A percentile compares a stretch with the other conserved stretches of the same genome.
Conservation (phyloP, 2,113 vertebrate species). For the Hippolais icterina region DNA sequence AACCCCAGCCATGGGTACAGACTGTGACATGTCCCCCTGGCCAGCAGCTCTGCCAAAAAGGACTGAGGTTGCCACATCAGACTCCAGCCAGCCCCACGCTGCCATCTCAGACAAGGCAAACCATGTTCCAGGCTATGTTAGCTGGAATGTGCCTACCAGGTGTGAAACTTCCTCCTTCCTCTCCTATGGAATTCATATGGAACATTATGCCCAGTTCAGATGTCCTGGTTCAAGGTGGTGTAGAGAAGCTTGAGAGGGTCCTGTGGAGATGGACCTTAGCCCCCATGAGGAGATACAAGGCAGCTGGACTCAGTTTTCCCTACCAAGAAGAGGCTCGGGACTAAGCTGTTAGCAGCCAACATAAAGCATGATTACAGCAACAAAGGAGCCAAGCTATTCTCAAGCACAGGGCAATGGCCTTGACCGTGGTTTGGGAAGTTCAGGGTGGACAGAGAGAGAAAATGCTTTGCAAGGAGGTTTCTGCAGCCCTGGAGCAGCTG, state of each 20-base stretch:
- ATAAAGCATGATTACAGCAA: neutral
- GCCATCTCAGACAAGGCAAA: neutral
- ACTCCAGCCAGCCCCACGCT: neutral
- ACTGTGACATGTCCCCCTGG: fast-evolving
- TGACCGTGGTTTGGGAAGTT: neutral
- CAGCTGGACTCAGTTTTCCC: neutral
- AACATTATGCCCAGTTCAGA: neutral
- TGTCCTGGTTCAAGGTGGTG: neutral
- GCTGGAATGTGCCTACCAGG: neutral
- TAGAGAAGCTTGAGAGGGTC: neutral
- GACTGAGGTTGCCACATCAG: neutral
- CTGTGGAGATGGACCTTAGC: neutral
- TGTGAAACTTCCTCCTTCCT: neutral
- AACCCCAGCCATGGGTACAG: neutral
- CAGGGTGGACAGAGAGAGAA: neutral
- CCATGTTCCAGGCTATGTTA: neutral
- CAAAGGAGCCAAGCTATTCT: neutral
- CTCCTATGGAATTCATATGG: neutral
- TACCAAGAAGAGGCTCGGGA: neutral
- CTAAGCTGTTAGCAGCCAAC: neutral
- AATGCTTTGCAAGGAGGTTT: neutral
- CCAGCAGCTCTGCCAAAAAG: neutral
- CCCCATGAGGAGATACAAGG: neutral
- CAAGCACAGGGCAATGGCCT: neutral
- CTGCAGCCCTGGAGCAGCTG: neutral